A percentile compares a stretch with the other conserved stretches of the same genome.
phyloP scores from a whole-genome alignment of 2,888 invertebrate genomes.

The Leucoptera coffeella region DNA sequence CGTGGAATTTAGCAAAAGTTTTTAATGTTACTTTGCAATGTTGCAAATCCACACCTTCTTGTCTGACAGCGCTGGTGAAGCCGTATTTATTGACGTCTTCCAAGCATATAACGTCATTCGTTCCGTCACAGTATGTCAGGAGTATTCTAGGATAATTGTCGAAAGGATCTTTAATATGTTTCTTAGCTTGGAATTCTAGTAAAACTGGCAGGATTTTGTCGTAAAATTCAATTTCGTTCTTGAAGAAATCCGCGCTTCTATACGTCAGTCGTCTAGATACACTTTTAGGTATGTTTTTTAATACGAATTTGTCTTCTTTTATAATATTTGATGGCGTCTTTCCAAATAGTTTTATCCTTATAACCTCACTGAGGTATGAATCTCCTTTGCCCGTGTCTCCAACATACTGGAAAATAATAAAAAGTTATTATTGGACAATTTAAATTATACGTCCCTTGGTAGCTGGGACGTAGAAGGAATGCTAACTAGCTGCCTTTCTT shows the following conservation, averaged over 20 bases:
- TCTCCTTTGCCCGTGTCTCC: constrained; percentile 57
- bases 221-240: constrained; percentile 66
- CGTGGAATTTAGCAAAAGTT: constrained; percentile 54
- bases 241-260: constrained; percentile 60
- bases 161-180: constrained; percentile 36
- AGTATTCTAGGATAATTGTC: constrained; percentile 41
- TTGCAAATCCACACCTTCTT: constrained; percentile 40
- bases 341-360: constrained; percentile 52
- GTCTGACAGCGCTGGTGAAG: constrained; percentile 27
- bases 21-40: constrained; percentile 44
- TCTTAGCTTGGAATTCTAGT: constrained; percentile 29
- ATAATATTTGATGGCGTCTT: constrained; percentile 13
- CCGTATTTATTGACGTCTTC: constrained; percentile 44
- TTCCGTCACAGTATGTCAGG: constrained; percentile 38
- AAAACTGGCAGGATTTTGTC: constrained; percentile 36
- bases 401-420: constrained; percentile 23
- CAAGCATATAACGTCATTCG: constrained; percentile 48
- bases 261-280: constrained; percentile 57
- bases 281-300: constrained; percentile 63
- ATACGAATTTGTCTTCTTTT: constrained; percentile 45
- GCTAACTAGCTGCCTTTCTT: too few relatives aligned
- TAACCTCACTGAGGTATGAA: constrained; percentile 61
- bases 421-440: too few relatives aligned
- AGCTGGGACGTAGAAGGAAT: too few relatives aligned
- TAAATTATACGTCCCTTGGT: too few relatives aligned